Evolutionary conservation across 2,113 vertebrate species (phyloP).

Genomic region (Scolopax mira): DNA sequence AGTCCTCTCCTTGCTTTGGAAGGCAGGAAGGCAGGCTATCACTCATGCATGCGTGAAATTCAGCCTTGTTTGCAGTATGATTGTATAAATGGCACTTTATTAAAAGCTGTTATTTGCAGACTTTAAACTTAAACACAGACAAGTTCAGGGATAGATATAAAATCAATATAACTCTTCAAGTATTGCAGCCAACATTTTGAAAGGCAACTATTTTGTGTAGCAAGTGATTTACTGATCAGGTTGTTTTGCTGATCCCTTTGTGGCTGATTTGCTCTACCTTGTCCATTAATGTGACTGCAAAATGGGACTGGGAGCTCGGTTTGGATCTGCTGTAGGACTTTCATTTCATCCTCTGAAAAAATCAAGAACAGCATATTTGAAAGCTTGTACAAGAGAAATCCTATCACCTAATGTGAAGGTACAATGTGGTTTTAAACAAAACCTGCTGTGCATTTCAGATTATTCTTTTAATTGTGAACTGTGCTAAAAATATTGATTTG

Average conservation of each 20-base stretch:
- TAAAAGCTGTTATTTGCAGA: constrained; percentile 43
- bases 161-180: constrained; percentile 36
- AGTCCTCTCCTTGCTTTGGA: constrained; percentile 9
- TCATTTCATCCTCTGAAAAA: neutral
- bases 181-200: constrained; percentile 29
- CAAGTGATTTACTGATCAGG: constrained; percentile 23
- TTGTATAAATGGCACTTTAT: constrained; percentile 59
- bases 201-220: neutral
- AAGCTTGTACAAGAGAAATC: neutral
- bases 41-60: constrained; percentile 5
- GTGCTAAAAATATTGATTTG: neutral
- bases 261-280: neutral
- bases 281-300: neutral
- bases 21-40: constrained; percentile 20
- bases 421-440: neutral
- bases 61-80: constrained; percentile 52
- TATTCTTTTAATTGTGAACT: neutral
- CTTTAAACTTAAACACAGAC: constrained; percentile 17
- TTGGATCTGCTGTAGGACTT: neutral
- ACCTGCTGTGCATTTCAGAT: neutral
- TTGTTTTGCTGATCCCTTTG: neutral
- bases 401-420: neutral
- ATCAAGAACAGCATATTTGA: neutral
- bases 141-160: constrained; percentile 20
- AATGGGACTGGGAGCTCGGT: neutral